Evolutionary conservation across 2,113 vertebrate genomes (phyloP), one percentile per base, ranked within the genome.

Genomic region (Malurus cyaneus): DNA sequence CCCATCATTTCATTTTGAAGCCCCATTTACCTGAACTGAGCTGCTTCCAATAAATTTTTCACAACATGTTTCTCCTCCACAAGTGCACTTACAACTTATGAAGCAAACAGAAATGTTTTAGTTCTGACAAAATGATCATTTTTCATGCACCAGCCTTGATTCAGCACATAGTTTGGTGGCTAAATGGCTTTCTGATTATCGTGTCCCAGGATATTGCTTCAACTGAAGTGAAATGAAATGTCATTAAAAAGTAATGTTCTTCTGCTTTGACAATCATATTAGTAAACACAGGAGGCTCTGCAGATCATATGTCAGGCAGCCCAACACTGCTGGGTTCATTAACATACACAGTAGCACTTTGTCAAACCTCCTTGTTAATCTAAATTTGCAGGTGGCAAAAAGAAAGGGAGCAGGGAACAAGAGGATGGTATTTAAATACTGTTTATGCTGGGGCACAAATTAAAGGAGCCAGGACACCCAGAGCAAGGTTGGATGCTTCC

Each of bases 251-350:
- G 83, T 97, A 97, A 98, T 97, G 97, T 97, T 97, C 93, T 85
- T 86, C 85, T 92, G 85, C 91, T 95, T 93, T 96, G 96, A 97
- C 94, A 95, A 93, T 96, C 96, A 78, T 96, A 96, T 98, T 97
- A 97, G 97, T 96, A 97, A 98, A 97, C 94, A 96, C 36, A 61
- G 93, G 88, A 70, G 88, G 77, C 76, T 95, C 80, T 69, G 28
- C 93, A 96, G 96, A 95, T 96, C 96, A 72, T 95, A 91, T 76
- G 39, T 89, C 87, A 96, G 90, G 93, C 70, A 3, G 86, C 86
- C 89, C 78, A 82, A 94, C 72, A 60, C 86, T 97, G 98, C 97
- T 97, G 96, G 98, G 86, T 97, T 97, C 97, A 97, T 97, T 97
- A 96, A 95, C 95, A 96, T 90, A 93, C 18, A 82, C 79, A 93